Conservation (phyloP, 2,797 vertebrate genomes). For the Cirrhinus molitorella region DNA sequence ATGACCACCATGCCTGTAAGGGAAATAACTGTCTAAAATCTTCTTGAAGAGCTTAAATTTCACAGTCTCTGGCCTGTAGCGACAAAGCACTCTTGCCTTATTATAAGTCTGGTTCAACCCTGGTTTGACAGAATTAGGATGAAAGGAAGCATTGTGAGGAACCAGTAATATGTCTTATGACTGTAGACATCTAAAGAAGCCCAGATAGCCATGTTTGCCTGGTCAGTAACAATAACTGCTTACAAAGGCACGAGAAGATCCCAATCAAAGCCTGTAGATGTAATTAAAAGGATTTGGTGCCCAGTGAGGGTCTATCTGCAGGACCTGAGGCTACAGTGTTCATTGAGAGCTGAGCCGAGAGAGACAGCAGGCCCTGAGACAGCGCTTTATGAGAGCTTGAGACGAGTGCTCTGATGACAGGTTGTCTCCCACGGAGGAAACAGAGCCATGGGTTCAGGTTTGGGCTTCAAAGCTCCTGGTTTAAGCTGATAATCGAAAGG, state of each 20-base stretch:
- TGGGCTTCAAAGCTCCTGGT: slow-evolving; percentile 40
- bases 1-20: slow-evolving; percentile 18
- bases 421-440: slow-evolving; percentile 57
- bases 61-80: slow-evolving; percentile 49
- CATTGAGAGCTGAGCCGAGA: slow-evolving; percentile 64
- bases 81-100: slow-evolving; percentile 32
- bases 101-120: slow-evolving; percentile 48
- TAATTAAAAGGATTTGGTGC: slow-evolving; percentile 75
- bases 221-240: slow-evolving; percentile 79
- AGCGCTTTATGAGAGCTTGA: slow-evolving; percentile 72
- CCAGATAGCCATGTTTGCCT: slow-evolving; percentile 66
- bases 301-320: slow-evolving; percentile 65
- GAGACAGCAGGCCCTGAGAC: slow-evolving; percentile 77
- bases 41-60: slow-evolving; percentile 33
- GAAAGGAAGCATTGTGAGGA: slow-evolving; percentile 49
- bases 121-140: slow-evolving; percentile 56
- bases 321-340: slow-evolving; percentile 70
- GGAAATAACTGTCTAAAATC: slow-evolving; percentile 16
- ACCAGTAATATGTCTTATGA: slow-evolving; percentile 51
- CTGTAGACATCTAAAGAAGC: slow-evolving; percentile 64
- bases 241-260: slow-evolving; percentile 71
- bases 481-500: slow-evolving; percentile 43
- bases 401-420: slow-evolving; percentile 67
- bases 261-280: slow-evolving; percentile 70
- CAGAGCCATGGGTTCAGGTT: slow-evolving; percentile 51